Evolutionary conservation across 2,113 vertebrate species (phyloP).

Genomic region (Columba livia): DNA sequence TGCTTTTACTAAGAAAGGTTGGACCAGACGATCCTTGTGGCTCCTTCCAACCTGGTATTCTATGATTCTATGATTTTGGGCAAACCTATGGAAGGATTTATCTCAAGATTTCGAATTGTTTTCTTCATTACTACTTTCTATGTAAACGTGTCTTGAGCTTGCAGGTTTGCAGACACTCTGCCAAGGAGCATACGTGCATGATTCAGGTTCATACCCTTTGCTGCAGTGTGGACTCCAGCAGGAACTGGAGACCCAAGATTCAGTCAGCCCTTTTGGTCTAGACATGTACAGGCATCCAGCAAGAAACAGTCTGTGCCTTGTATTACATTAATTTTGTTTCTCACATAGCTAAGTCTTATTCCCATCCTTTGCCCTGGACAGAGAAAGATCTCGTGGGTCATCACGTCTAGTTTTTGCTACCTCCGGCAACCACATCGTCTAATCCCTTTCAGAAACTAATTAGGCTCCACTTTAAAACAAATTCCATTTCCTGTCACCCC

Average conservation of each 20-base stretch:
- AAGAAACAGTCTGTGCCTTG: background rate
- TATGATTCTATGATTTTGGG: background rate
- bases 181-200: background rate
- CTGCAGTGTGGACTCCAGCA: rapidly evolving
- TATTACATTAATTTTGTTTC: background rate
- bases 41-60: too few species aligned
- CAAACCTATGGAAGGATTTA: background rate
- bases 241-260: background rate
- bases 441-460: background rate
- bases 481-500: background rate
- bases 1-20: too few species aligned
- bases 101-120: background rate
- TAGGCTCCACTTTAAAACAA: background rate
- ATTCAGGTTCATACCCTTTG: background rate
- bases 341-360: background rate
- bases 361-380: background rate
- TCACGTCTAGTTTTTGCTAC: background rate
- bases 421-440: background rate
- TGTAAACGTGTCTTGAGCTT: background rate
- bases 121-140: background rate
- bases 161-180: background rate
- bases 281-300: background rate
- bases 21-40: too few species aligned
- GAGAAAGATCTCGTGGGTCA: background rate
- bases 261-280: background rate